Evolutionary conservation across 2,888 invertebrate genomes (phyloP), one percentile per base, ranked within the genome.

Genomic region (Stenichneumon culpator): DNA sequence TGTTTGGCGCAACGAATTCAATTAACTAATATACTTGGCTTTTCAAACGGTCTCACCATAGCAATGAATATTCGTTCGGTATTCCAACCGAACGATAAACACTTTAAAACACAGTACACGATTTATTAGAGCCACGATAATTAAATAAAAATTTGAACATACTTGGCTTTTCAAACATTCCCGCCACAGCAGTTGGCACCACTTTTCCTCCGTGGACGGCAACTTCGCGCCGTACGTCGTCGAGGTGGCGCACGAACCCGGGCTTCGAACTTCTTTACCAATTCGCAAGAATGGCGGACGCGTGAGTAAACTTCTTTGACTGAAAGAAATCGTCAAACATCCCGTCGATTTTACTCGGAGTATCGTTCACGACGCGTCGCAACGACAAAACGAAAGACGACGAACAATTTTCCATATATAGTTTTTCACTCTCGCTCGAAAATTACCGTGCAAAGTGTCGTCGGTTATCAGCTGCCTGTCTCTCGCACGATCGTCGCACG

Each of bases 271-370:
- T 84, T 86, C 86, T 88, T 88, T 88, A 78, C 83, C 81, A 84
- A 77, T 63, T 47, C 84, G 88, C 75, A 89, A 92, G 86, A 86
- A 93, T 93, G 93, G 91, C 91, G 86, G 93, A 92, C 86, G 88
- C 87, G 93, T 93, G 90, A 93, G 93, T 93, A 88, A 65, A 86
- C 84, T 78, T 79, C 79, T 22, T 6, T 78, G 6, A 65, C 83
- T 85, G 22, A 57, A 68, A 54, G 79, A 89, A 91, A 93, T 93
- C 93, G 84, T 19, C 54, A 79, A 82, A 88, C 91, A 93, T 93
- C 93, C 70, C 4, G 32, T n/a, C 44, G 67, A 83, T 88, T 79
- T 57, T 39, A n/a, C 11, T 3, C 39, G 47, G 50, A 52, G 65
- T 47, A 39, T 44, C 4, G 28, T 7, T 32, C 2, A 6, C 75